Conservation (phyloP, 1,140 invertebrate genomes). For the Littorina saxatilis region DNA sequence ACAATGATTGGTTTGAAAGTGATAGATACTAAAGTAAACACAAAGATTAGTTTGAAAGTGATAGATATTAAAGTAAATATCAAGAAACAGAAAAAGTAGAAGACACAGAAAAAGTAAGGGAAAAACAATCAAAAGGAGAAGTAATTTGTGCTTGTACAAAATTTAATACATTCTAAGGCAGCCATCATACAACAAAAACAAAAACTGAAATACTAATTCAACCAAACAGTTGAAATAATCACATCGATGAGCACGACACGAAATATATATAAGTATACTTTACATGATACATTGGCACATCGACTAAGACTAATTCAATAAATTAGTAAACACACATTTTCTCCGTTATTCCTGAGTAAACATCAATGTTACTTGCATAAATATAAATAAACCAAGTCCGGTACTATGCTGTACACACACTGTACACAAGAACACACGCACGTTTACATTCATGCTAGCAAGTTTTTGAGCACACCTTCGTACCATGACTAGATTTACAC, state of each 20-base stretch:
- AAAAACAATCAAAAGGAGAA: neutral
- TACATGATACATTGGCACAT: neutral
- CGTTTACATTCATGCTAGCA: neutral
- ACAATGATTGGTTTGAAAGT: too few species aligned
- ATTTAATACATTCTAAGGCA: too few species aligned
- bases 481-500: too few species aligned
- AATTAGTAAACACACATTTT: constrained; percentile 26
- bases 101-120: neutral
- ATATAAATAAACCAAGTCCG: neutral
- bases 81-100: neutral
- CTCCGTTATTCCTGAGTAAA: constrained; percentile 6
- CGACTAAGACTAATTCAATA: neutral
- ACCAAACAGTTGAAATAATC: constrained; percentile 1
- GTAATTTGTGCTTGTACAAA: too few species aligned
- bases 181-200: neutral
- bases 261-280: constrained; percentile 3
- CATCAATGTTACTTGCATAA: too few species aligned
- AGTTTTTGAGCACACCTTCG: constrained; percentile 2
- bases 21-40: too few species aligned
- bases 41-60: too few species aligned
- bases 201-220: neutral
- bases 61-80: too few species aligned
- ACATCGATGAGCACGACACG: neutral
- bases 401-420: neutral
- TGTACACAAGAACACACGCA: neutral